phyloP scores from a whole-genome alignment of 2,797 vertebrate species.

The Cyclopterus lumpus region DNA sequence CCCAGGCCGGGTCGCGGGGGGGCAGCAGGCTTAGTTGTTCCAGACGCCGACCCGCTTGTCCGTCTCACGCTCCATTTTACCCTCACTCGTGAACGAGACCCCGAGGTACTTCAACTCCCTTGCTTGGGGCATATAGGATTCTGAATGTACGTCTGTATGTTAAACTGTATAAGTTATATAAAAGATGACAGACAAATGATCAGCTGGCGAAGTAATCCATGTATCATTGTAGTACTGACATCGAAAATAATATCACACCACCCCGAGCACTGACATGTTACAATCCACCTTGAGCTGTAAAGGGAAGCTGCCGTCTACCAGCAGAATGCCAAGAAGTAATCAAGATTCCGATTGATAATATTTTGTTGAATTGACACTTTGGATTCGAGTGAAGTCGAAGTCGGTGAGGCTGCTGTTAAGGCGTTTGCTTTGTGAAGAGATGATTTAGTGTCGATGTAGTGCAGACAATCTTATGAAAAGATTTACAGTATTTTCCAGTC shows the following conservation, averaged over 20 bases:
- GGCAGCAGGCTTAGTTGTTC: too few relatives aligned
- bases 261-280: not conserved
- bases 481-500: not conserved
- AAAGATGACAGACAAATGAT: not conserved
- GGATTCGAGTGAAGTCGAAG: not conserved
- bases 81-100: too few relatives aligned
- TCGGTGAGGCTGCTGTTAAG: too few relatives aligned
- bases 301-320: too few relatives aligned
- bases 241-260: not conserved
- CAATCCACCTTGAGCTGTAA: too few relatives aligned
- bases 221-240: not conserved
- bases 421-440: not conserved
- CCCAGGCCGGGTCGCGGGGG: not conserved
- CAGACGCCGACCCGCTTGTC: too few relatives aligned
- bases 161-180: not conserved
- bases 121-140: too few relatives aligned
- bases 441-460: not conserved
- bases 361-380: not conserved
- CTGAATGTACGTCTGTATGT: too few relatives aligned
- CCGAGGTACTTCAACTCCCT: too few relatives aligned
- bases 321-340: not conserved
- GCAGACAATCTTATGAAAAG: not conserved
- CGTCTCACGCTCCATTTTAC: too few relatives aligned
- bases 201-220: not conserved
- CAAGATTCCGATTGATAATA: not conserved